Percentiles rank a stretch among this genome's conserved stretches.
phyloP scores from a whole-genome alignment of 1,140 invertebrate genomes.

The Leptonema lineaticorne region DNA sequence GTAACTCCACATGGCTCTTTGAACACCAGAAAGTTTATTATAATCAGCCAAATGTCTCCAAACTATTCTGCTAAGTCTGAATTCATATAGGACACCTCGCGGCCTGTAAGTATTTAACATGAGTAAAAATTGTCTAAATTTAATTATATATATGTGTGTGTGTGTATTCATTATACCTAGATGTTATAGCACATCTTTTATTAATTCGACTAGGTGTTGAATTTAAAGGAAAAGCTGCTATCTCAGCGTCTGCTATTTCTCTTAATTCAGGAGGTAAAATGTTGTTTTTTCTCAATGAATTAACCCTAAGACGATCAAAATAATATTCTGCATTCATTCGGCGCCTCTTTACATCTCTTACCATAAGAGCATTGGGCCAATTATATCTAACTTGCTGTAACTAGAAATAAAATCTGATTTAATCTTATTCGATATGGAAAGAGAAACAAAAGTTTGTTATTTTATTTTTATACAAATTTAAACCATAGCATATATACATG shows the following conservation, averaged over 20 bases:
- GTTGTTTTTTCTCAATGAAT: constrained; percentile 76
- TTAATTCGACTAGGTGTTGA: constrained; percentile 65
- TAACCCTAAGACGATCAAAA: constrained; percentile 69
- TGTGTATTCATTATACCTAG: constrained; percentile 41
- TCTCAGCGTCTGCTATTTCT: constrained; percentile 72
- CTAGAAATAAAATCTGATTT: constrained; percentile 46
- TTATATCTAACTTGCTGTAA: constrained; percentile 68
- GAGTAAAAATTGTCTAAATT: background rate
- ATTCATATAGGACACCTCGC: constrained; percentile 70
- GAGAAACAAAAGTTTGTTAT: too few species aligned
- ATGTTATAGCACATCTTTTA: constrained; percentile 78
- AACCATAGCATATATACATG: too few species aligned
- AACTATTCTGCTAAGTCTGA: constrained; percentile 83
- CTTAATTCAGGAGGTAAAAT: constrained; percentile 78
- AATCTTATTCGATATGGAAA: background rate
- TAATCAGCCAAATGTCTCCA: constrained; percentile 88
- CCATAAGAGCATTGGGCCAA: constrained; percentile 77
- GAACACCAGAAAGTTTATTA: constrained; percentile 84
- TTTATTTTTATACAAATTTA: too few species aligned
- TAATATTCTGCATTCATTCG: constrained; percentile 70
- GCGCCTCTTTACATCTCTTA: constrained; percentile 78
- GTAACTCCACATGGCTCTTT: constrained; percentile 79
- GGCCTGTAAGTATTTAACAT: constrained; percentile 59
- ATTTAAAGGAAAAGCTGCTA: constrained; percentile 74
- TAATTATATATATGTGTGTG: constrained; percentile 11